These are phyloP conservation scores for Megaleporinus macrocephalus DNA, from an alignment of 2,113 vertebrate species.

Conservation along the genomic window DNA sequence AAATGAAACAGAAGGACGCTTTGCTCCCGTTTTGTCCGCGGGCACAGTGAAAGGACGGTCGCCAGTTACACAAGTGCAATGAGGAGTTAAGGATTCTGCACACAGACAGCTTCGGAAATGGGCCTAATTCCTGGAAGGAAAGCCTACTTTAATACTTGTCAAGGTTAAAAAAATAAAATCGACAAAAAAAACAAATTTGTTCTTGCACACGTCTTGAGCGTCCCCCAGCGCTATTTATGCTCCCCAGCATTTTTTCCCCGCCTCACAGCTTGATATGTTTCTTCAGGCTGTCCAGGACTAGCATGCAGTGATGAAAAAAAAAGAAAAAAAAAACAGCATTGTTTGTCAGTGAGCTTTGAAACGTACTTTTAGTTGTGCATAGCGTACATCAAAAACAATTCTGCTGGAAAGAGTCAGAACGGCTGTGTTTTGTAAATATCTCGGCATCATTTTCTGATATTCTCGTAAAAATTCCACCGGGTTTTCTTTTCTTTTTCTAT, in stretches of 20 bases:
- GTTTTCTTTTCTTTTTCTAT: not conserved
- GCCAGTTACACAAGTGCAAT: constrained; percentile 51
- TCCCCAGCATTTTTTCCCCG: constrained; percentile 4
- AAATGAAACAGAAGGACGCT: constrained; percentile 38
- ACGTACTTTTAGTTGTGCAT: constrained; percentile 2
- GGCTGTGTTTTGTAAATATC: constrained; percentile 3
- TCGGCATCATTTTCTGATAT: not conserved
- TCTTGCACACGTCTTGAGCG: constrained; percentile 49
- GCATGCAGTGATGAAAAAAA: constrained; percentile 34
- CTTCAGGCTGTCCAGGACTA: constrained; percentile 47
- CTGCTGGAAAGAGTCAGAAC: not conserved
- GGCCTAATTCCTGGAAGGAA: constrained; percentile 32
- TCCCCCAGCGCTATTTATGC: constrained; percentile 19
- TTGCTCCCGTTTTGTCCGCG: constrained; percentile 38
- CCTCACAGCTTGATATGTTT: constrained; percentile 9
- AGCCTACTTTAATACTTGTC: constrained; percentile 26
- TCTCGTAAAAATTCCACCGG: not conserved
- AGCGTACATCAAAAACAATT: not conserved
- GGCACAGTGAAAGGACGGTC: constrained; percentile 67
- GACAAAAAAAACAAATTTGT: constrained; percentile 27
- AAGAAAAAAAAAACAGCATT: constrained; percentile 28
- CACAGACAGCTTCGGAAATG: not conserved
- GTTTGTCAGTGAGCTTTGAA: constrained; percentile 34
- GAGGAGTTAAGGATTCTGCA: constrained; percentile 27
- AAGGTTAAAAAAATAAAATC: constrained; percentile 7